phyloP scores from a whole-genome alignment of 2,113 vertebrate species.

The Lasiurus cinereus region DNA sequence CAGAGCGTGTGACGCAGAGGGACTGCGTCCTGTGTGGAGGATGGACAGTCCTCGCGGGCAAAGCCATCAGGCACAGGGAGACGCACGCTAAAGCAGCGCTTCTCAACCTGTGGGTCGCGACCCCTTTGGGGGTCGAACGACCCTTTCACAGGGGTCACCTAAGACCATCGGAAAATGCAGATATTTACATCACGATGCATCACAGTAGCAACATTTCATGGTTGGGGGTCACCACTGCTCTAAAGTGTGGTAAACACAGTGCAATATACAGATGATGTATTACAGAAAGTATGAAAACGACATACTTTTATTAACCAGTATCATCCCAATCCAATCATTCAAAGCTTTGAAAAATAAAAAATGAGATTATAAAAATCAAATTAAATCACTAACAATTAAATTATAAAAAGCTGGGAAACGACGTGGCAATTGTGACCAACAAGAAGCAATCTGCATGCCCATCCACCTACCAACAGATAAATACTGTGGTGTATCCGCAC shows the following conservation, averaged over 20 bases:
- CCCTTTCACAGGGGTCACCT: too few relatives aligned
- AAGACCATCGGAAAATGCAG: too few relatives aligned
- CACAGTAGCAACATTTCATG: too few relatives aligned
- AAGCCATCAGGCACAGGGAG: neutral
- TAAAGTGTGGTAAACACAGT: too few relatives aligned
- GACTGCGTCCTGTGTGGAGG: neutral
- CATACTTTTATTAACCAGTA: neutral
- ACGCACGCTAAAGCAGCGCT: too few relatives aligned
- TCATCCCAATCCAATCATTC: too few relatives aligned
- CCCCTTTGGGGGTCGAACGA: too few relatives aligned
- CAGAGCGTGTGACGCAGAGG: fast-evolving
- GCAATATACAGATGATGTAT: too few relatives aligned
- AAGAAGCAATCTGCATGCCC: neutral
- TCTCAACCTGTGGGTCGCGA: too few relatives aligned
- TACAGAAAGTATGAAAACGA: neutral
- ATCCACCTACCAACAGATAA: neutral
- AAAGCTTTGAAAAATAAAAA: neutral
- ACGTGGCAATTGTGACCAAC: neutral
- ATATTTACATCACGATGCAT: too few relatives aligned
- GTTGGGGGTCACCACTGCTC: too few relatives aligned
- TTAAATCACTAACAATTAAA: too few relatives aligned
- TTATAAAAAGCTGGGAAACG: neutral
- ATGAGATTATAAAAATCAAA: neutral
- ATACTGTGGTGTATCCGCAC: neutral
- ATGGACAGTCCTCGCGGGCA: neutral